These are phyloP conservation scores for Teleogryllus occipitalis DNA, from an alignment of 1,140 invertebrate genomes.

Conservation along the genomic window DNA sequence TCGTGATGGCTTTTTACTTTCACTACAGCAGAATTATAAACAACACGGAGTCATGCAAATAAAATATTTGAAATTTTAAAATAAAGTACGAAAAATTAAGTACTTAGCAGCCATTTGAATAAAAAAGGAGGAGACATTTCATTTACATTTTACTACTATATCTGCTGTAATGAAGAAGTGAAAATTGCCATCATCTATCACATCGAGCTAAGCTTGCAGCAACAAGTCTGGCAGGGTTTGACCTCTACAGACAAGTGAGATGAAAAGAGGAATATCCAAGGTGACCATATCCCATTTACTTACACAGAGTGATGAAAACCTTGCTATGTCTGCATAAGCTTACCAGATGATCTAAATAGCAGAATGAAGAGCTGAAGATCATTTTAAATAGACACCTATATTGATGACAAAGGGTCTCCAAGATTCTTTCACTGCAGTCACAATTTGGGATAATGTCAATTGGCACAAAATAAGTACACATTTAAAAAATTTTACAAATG, in stretches of 20 bases:
- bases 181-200: conserved; percentile 18
- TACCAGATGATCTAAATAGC: too few relatives aligned
- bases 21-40: conserved; percentile 15
- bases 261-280: neutral
- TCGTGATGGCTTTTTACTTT: conserved; percentile 13
- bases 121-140: neutral
- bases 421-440: conserved; percentile 9
- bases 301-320: neutral
- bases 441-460: conserved; percentile 7
- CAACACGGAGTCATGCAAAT: neutral
- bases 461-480: conserved; percentile 23
- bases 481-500: conserved; percentile 13
- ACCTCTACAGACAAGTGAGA: neutral
- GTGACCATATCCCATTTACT: neutral
- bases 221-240: conserved; percentile 14
- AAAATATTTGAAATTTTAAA: conserved; percentile 3
- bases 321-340: conserved; percentile 5
- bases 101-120: neutral
- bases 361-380: neutral
- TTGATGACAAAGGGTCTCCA: neutral
- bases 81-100: conserved; percentile 8
- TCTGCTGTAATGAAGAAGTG: neutral
- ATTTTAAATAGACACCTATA: conserved; percentile 8
- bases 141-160: too few relatives aligned
- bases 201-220: conserved; percentile 21